Evolutionary conservation across 2,797 vertebrate genomes (phyloP).

Genomic region (Gephyroberyx darwinii): DNA sequence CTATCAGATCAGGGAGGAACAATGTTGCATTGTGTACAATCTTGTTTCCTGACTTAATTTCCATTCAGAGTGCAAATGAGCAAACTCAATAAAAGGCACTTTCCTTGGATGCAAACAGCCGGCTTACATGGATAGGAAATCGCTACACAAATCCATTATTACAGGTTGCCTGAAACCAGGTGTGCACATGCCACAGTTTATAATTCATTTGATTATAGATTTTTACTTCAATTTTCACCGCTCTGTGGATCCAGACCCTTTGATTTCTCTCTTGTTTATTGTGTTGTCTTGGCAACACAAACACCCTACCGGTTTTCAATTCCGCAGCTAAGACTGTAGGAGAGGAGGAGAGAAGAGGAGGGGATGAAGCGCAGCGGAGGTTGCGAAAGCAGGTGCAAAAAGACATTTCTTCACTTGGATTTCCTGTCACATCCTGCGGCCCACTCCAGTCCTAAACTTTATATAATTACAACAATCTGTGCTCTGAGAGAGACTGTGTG

Average conservation of each 20-base stretch:
- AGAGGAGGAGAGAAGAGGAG: slow-evolving; percentile 17
- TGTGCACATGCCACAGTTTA: slow-evolving; percentile 58
- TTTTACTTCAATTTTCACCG: slow-evolving; percentile 57
- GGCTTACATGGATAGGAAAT: slow-evolving; percentile 56
- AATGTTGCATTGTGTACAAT: slow-evolving; percentile 35
- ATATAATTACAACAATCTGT: slow-evolving; percentile 82
- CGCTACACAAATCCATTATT: slow-evolving; percentile 56
- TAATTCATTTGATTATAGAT: slow-evolving; percentile 70
- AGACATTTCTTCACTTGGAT: slow-evolving; percentile 68
- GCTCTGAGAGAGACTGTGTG: slow-evolving; percentile 76
- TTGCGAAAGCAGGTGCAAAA: slow-evolving; percentile 74
- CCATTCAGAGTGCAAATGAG: slow-evolving; percentile 29
- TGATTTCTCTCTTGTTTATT: slow-evolving; percentile 62
- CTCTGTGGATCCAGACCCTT: slow-evolving; percentile 41
- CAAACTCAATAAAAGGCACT: slow-evolving; percentile 50
- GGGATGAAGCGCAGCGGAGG: slow-evolving; percentile 33
- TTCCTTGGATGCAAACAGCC: slow-evolving; percentile 40
- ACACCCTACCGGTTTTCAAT: slow-evolving; percentile 41
- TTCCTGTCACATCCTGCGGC: slow-evolving; percentile 74
- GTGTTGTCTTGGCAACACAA: slow-evolving; percentile 64
- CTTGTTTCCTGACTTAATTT: slow-evolving; percentile 53
- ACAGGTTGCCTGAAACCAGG: slow-evolving; percentile 58
- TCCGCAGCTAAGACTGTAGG: slow-evolving; percentile 18
- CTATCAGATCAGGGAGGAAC: slow-evolving; percentile 9
- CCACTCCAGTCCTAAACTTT: slow-evolving; percentile 80